Conservation (phyloP, 2,113 vertebrate genomes). For the Lipotes vexillifer region DNA sequence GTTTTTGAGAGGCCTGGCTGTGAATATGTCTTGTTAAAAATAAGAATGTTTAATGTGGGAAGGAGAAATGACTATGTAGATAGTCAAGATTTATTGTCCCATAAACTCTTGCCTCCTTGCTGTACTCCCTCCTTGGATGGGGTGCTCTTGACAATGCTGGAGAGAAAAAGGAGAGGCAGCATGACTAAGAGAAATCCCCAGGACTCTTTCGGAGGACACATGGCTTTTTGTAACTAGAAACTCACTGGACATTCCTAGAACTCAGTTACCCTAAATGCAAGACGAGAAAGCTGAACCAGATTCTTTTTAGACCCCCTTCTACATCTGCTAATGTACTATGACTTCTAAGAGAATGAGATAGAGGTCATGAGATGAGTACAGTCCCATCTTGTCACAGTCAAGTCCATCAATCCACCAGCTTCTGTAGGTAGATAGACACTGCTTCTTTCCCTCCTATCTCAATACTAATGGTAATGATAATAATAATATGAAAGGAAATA, state of each 20-base stretch:
- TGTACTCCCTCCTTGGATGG: background rate
- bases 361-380: background rate
- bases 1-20: background rate
- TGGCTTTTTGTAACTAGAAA: background rate
- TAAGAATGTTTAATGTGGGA: background rate
- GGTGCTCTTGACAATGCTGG: background rate
- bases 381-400: background rate
- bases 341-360: background rate
- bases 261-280: background rate
- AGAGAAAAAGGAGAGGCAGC: background rate
- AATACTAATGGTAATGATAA: background rate
- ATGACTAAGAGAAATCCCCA: background rate
- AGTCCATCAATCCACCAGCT: background rate
- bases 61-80: background rate
- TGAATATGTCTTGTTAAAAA: background rate
- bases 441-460: background rate
- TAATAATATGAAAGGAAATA: background rate
- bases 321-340: background rate
- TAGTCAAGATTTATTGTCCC: background rate
- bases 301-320: background rate
- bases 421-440: background rate
- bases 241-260: background rate
- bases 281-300: background rate
- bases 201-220: background rate
- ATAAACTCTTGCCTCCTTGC: background rate